phyloP scores from a whole-genome alignment of 2,113 vertebrate species.

The Danionella cerebrum region DNA sequence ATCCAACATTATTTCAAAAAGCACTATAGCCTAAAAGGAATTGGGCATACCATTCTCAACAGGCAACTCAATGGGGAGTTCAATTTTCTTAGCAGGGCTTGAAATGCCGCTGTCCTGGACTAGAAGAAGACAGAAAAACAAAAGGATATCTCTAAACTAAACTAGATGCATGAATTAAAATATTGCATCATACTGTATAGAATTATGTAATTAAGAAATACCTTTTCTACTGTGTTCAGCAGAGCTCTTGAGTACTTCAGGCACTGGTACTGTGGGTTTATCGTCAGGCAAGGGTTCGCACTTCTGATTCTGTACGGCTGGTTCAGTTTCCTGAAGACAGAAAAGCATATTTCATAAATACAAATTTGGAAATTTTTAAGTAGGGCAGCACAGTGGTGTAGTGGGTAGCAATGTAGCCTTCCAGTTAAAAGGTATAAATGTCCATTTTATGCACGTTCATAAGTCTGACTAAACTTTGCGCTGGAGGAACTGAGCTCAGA shows the following conservation, averaged over 20 bases:
- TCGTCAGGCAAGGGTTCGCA: not conserved
- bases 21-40: not conserved
- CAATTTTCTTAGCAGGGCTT: conserved; percentile 45
- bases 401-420: not conserved
- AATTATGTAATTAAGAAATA: not conserved
- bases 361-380: not conserved
- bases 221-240: not conserved
- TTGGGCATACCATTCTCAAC: conserved; percentile 24
- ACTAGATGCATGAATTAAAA: not conserved
- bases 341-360: not conserved
- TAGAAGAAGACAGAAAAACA: not conserved
- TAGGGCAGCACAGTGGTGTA: not conserved
- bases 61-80: not conserved
- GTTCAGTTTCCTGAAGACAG: conserved; percentile 7
- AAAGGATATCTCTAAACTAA: not conserved
- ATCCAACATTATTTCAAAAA: no score
- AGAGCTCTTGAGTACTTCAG: not conserved
- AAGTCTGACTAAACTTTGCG: no score
- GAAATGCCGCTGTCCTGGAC: conserved; percentile 33
- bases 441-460: no score
- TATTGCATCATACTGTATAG: not conserved
- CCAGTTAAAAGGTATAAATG: no score
- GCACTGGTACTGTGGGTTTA: not conserved
- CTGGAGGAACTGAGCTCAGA: no score
- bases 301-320: not conserved